A percentile compares a stretch with the other conserved stretches of the same genome.
phyloP scores from a whole-genome alignment of 2,888 invertebrate genomes.

The Metopia argyrocephala region DNA sequence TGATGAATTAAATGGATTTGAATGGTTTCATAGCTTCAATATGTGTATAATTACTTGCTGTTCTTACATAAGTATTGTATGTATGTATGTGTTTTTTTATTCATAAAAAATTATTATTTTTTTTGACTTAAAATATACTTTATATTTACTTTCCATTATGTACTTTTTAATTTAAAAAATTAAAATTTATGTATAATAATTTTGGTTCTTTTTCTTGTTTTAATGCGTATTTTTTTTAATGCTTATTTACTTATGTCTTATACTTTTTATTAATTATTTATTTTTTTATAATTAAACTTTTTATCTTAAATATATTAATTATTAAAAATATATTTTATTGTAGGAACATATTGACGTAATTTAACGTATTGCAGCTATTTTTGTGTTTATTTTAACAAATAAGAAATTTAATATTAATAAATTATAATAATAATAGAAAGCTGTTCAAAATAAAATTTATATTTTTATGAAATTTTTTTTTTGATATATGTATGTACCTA shows the following conservation, averaged over 20 bases:
- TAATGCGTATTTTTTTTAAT: conserved; percentile 62
- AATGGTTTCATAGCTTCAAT: conserved; percentile 42
- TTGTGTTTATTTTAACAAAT: conserved; percentile 54
- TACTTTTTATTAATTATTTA: conserved; percentile 52
- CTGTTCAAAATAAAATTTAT: too few relatives aligned
- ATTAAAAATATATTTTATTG: conserved; percentile 71
- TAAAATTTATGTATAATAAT: conserved; percentile 54
- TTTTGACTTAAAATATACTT: conserved; percentile 50
- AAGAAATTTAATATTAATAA: neutral
- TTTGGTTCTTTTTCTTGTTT: conserved; percentile 64
- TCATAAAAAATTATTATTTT: conserved; percentile 24
- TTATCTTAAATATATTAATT: conserved; percentile 62
- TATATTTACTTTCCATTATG: conserved; percentile 10
- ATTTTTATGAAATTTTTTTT: too few relatives aligned
- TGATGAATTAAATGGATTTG: conserved; percentile 5
- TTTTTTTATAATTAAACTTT: conserved; percentile 45
- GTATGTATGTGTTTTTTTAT: conserved; percentile 13
- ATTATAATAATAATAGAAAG: conserved; percentile 49
- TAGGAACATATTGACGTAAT: conserved; percentile 79
- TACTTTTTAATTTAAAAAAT: conserved; percentile 25
- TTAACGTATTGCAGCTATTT: conserved; percentile 79
- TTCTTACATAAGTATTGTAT: conserved; percentile 21
- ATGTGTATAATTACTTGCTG: conserved; percentile 4
- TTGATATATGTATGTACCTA: too few relatives aligned
- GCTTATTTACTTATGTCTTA: conserved; percentile 58